These are phyloP conservation scores for Reticulitermes lucifugus DNA, from an alignment of 2,888 invertebrate genomes.

Conservation along the genomic window DNA sequence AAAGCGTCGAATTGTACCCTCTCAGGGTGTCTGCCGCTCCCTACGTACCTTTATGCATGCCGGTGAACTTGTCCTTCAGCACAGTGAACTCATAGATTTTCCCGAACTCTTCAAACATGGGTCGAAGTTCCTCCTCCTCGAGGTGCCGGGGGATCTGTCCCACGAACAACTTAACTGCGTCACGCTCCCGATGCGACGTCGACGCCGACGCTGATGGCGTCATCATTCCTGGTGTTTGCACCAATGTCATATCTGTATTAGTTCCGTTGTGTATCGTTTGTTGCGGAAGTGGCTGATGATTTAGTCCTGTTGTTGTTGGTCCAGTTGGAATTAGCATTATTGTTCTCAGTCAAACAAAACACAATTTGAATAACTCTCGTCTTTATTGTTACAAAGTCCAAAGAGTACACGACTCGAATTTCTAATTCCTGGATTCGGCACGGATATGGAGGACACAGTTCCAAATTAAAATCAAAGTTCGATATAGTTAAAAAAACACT, in stretches of 20 bases:
- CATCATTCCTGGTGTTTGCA: slow-evolving; percentile 12
- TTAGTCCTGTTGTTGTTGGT: slow-evolving; percentile 4
- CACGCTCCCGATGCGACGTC: slow-evolving; percentile 61
- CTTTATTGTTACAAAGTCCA: too few species aligned
- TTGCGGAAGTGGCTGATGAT: neutral
- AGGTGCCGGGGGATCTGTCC: slow-evolving; percentile 93
- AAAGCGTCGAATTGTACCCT: too few species aligned
- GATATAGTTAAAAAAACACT: too few species aligned
- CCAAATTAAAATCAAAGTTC: too few species aligned
- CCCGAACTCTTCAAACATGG: slow-evolving; percentile 93
- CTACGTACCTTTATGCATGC: slow-evolving; percentile 89
- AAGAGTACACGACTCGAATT: too few species aligned
- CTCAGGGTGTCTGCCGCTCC: slow-evolving; percentile 55
- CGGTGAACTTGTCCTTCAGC: slow-evolving; percentile 94
- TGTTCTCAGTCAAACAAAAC: neutral
- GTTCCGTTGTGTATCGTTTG: slow-evolving; percentile 41
- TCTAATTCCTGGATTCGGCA: too few species aligned
- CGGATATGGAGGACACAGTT: too few species aligned
- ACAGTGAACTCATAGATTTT: slow-evolving; percentile 95
- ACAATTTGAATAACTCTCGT: too few species aligned
- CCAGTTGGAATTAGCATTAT: slow-evolving; percentile 48
- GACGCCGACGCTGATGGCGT: slow-evolving; percentile 36
- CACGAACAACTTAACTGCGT: slow-evolving; percentile 86
- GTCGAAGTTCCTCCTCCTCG: slow-evolving; percentile 87
- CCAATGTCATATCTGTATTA: neutral